A percentile compares a stretch with the other conserved stretches of the same genome.
phyloP scores from a whole-genome alignment of 2,113 vertebrate genomes.

The Trichomycterus rosablanca region DNA sequence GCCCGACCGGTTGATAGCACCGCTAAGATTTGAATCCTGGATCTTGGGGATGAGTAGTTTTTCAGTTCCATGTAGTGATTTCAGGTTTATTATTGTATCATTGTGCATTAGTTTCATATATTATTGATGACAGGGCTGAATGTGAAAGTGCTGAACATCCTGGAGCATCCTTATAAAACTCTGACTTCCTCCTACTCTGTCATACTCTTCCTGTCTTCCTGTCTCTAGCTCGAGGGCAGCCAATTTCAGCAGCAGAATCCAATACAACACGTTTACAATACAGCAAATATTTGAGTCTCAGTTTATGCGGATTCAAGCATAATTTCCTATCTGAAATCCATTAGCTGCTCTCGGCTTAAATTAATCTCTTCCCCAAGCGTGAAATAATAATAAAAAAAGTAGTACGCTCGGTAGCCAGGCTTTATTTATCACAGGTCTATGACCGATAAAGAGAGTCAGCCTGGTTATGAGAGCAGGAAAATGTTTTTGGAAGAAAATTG shows the following conservation, averaged over 20 bases:
- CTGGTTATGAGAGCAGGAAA: constrained; percentile 9
- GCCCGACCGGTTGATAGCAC: no score
- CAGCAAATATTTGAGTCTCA: constrained; percentile 48
- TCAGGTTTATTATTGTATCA: no score
- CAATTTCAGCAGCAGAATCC: constrained; percentile 46
- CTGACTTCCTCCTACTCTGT: neutral
- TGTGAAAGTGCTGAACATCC: constrained; percentile 1
- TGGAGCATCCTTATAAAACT: constrained; percentile 11
- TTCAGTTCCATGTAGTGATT: no score
- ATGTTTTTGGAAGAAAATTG: neutral
- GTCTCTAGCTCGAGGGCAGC: constrained; percentile 30
- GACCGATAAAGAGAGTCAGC: no score
- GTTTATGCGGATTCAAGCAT: constrained; percentile 50
- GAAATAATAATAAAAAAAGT: constrained; percentile 11
- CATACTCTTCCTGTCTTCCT: constrained; percentile 24
- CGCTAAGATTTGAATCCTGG: no score
- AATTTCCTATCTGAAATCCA: constrained; percentile 51
- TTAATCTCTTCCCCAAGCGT: constrained; percentile 49
- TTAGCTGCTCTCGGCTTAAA: constrained; percentile 47
- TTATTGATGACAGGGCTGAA: neutral
- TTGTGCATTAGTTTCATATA: no score
- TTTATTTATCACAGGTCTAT: no score
- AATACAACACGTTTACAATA: constrained; percentile 19
- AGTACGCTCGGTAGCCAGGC: no score
- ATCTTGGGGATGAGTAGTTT: no score